phyloP scores from a whole-genome alignment of 2,797 vertebrate genomes.

The Chloroceryle inda region DNA sequence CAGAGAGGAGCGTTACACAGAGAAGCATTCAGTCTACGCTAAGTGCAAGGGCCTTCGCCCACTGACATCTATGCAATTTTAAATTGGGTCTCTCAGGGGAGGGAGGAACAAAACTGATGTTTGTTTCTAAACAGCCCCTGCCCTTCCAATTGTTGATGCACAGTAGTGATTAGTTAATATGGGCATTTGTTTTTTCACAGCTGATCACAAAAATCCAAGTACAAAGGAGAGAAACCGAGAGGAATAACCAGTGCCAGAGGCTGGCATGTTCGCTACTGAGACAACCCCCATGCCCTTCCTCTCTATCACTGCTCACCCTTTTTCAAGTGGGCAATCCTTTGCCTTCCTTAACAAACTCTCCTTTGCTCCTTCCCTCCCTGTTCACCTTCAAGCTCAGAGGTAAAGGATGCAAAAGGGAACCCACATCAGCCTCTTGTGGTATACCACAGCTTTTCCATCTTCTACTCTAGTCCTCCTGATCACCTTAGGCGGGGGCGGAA shows the following conservation, averaged over 20 bases:
- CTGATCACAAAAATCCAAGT: background rate
- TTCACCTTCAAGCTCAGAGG: background rate
- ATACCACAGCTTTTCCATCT: background rate
- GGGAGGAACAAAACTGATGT: background rate
- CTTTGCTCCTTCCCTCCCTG: background rate
- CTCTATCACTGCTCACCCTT: background rate
- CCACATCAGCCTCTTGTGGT: background rate
- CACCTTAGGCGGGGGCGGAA: background rate
- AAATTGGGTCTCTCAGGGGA: background rate
- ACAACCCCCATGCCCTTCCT: background rate
- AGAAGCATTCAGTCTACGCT: background rate
- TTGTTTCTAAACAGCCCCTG: background rate
- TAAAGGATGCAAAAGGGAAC: background rate
- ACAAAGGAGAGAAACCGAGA: background rate
- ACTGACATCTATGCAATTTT: background rate
- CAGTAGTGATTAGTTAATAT: background rate
- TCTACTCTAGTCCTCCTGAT: background rate
- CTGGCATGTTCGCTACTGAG: background rate
- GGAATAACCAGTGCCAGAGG: background rate
- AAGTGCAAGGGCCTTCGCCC: background rate
- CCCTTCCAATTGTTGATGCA: background rate
- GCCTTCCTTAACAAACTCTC: background rate
- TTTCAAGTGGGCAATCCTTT: background rate
- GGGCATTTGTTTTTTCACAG: slow-evolving; percentile 10
- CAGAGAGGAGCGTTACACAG: background rate